Evolutionary conservation across 2,888 invertebrate genomes (phyloP).

Genomic region (Xiphydria camelus): DNA sequence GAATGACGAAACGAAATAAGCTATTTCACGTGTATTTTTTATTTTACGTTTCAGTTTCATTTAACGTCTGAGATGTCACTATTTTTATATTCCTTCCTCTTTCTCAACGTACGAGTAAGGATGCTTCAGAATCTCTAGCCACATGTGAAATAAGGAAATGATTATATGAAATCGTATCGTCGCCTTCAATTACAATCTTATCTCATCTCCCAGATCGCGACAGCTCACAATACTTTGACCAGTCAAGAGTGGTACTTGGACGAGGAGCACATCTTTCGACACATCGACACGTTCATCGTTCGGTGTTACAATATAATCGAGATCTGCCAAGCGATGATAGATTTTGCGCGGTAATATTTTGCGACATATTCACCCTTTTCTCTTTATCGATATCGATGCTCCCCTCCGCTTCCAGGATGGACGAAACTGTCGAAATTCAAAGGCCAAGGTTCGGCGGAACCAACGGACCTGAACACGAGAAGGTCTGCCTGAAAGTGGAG

Average conservation of each 20-base stretch:
- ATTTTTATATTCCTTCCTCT: no score
- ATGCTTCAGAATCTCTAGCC: no score
- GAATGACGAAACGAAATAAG: no score
- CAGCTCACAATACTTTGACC: slow-evolving; percentile 62
- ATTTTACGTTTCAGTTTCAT: no score
- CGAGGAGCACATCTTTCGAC: slow-evolving; percentile 80
- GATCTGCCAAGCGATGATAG: slow-evolving; percentile 86
- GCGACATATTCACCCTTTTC: no score
- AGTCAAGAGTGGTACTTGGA: slow-evolving; percentile 74
- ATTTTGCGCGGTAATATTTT: slow-evolving; percentile 81
- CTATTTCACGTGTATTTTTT: no score
- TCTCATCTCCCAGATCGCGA: slow-evolving; percentile 63
- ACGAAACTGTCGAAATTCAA: slow-evolving; percentile 71
- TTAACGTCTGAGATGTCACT: no score
- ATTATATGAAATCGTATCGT: no score
- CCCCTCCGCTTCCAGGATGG: slow-evolving; percentile 61
- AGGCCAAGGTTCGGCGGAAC: slow-evolving; percentile 80
- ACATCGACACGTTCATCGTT: slow-evolving; percentile 83
- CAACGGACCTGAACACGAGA: slow-evolving; percentile 69
- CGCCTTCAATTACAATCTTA: no score
- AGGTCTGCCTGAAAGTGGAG: slow-evolving; percentile 72
- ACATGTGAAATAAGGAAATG: no score
- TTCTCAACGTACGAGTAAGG: no score
- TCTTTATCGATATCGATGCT: neutral
- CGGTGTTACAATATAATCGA: slow-evolving; percentile 84